Percentiles rank a stretch among this genome's conserved stretches.
Conservation (phyloP, 2,888 invertebrate genomes). For the Sussaba pulchella region DNA sequence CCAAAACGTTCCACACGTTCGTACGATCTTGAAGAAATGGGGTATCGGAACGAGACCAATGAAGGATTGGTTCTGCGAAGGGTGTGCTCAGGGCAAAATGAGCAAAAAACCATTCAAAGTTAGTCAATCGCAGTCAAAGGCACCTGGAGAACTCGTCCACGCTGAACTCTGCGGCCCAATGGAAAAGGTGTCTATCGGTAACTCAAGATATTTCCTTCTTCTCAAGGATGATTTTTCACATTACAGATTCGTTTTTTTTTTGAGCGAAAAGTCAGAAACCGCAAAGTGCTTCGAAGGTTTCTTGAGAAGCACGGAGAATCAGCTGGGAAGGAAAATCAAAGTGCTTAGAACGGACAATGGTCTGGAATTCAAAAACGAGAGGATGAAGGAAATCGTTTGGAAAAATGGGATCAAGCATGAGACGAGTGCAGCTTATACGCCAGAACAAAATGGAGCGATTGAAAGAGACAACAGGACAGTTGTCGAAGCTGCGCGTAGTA, state of each 20-base stretch:
- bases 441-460: conserved; percentile 65
- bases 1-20: conserved; percentile 68
- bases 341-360: conserved; percentile 62
- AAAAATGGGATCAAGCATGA: conserved; percentile 52
- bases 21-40: conserved; percentile 59
- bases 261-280: conserved; percentile 44
- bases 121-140: conserved; percentile 39
- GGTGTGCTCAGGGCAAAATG: conserved; percentile 58
- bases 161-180: conserved; percentile 64
- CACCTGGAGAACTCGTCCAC: conserved; percentile 54
- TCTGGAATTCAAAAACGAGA: conserved; percentile 56
- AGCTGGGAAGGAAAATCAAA: conserved; percentile 7
- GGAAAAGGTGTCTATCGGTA: conserved; percentile 52
- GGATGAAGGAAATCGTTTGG: conserved; percentile 28
- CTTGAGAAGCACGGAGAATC: background rate
- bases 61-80: conserved; percentile 66
- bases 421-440: conserved; percentile 49
- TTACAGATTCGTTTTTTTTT: conserved; percentile 54
- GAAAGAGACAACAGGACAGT: conserved; percentile 58
- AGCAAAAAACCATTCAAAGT: conserved; percentile 40
- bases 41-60: conserved; percentile 56
- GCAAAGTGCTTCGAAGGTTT: conserved; percentile 29
- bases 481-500: background rate
- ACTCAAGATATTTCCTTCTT: conserved; percentile 55
- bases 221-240: conserved; percentile 63